Conservation (phyloP, 2,797 vertebrate species). For the Alcedo atthis region DNA sequence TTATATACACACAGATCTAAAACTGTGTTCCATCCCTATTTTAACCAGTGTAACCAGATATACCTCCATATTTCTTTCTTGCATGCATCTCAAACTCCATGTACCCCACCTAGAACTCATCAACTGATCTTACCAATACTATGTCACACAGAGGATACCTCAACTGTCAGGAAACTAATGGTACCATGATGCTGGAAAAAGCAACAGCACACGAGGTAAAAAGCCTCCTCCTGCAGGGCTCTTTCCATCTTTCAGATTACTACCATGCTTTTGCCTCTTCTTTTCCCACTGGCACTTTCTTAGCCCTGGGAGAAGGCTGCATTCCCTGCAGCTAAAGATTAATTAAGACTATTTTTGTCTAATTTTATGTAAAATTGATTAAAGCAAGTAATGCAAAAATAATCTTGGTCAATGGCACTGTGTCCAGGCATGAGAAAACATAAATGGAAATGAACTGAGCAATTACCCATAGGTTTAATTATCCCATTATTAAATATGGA, state of each 20-base stretch:
- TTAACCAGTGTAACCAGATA: neutral
- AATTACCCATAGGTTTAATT: neutral
- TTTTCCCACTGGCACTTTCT: neutral
- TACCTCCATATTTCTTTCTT: neutral
- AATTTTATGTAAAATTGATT: constrained; percentile 7
- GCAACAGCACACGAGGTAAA: neutral
- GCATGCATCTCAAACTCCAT: neutral
- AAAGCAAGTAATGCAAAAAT: neutral
- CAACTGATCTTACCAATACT: neutral
- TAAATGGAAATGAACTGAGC: neutral
- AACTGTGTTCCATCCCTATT: neutral
- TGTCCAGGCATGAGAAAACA: neutral
- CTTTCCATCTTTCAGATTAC: neutral
- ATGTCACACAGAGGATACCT: neutral
- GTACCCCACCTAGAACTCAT: neutral
- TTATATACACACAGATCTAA: neutral
- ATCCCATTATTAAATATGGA: neutral
- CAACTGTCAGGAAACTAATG: neutral
- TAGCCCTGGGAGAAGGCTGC: neutral
- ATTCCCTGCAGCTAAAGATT: neutral
- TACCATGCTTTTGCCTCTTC: neutral
- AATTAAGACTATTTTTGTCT: neutral
- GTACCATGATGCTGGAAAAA: neutral
- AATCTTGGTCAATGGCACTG: neutral
- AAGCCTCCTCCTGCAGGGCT: neutral